Conservation (phyloP, 2,797 vertebrate species). For the Gymnoscopelus microlampas region DNA sequence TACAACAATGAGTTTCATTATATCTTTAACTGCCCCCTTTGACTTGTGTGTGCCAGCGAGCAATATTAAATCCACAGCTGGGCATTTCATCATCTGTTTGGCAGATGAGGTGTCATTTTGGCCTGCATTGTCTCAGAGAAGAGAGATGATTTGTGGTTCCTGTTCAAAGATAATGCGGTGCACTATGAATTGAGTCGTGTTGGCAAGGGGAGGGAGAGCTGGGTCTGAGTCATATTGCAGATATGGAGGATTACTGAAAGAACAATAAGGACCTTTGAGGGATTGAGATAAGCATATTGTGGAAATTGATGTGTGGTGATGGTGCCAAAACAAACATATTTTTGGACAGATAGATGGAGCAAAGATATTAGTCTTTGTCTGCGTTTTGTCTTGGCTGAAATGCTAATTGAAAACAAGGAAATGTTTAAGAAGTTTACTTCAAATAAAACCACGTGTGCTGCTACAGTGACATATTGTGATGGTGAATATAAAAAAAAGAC, state of each 20-base stretch:
- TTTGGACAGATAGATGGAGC: constrained; percentile 35
- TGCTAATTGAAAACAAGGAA: constrained; percentile 64
- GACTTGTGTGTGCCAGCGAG: constrained; percentile 55
- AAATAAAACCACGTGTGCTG: constrained; percentile 34
- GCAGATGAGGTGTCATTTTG: constrained; percentile 67
- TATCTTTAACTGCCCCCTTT: constrained; percentile 62
- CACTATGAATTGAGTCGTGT: constrained; percentile 54
- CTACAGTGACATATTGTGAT: constrained; percentile 46
- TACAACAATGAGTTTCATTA: constrained; percentile 50
- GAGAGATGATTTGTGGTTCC: constrained; percentile 53
- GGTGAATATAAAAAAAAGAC: constrained; percentile 24
- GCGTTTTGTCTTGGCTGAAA: constrained; percentile 53
- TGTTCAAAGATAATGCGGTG: constrained; percentile 57
- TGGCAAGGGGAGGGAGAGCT: constrained; percentile 70
- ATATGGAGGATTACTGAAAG: constrained; percentile 76
- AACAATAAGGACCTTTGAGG: constrained; percentile 81
- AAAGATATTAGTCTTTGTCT: constrained; percentile 51
- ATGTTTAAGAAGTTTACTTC: constrained; percentile 36
- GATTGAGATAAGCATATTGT: constrained; percentile 79
- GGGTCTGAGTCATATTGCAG: constrained; percentile 80
- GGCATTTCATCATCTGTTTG: constrained; percentile 71
- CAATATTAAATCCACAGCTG: constrained; percentile 73
- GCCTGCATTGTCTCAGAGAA: constrained; percentile 63
- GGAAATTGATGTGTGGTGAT: constrained; percentile 66
- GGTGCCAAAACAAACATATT: constrained; percentile 18